A percentile compares a stretch with the other conserved stretches of the same genome.
Conservation (phyloP, 2,888 invertebrate genomes). For the Hypselothyrea guttata region DNA sequence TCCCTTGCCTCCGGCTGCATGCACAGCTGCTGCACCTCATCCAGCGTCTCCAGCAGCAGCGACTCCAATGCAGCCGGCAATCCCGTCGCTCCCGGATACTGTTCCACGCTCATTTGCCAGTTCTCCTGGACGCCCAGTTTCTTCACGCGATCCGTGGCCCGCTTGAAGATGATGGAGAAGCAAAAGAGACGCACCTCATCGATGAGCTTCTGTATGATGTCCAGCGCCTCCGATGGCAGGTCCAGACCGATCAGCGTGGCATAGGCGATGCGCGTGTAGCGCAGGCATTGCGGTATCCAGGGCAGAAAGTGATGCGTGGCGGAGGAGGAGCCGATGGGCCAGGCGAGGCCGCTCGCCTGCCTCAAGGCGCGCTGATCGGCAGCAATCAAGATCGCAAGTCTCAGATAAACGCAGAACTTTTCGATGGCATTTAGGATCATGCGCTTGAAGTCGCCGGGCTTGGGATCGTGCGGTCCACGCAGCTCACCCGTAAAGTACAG, state of each 20-base stretch:
- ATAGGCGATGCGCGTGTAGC: slow-evolving; percentile 91
- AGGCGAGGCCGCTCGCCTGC: slow-evolving; percentile 74
- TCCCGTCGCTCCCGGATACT: slow-evolving; percentile 92
- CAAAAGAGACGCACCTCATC: slow-evolving; percentile 94
- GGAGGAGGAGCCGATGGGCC: slow-evolving; percentile 84
- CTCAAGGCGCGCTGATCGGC: slow-evolving; percentile 83
- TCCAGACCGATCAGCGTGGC: slow-evolving; percentile 91
- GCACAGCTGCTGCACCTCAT: slow-evolving; percentile 87
- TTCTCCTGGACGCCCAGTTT: slow-evolving; percentile 89
- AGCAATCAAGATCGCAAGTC: slow-evolving; percentile 88
- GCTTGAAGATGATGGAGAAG: slow-evolving; percentile 91
- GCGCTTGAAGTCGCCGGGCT: slow-evolving; percentile 90
- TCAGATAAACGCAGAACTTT: slow-evolving; percentile 88
- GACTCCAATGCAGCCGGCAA: slow-evolving; percentile 89
- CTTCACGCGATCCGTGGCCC: slow-evolving; percentile 90
- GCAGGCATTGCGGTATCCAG: slow-evolving; percentile 91
- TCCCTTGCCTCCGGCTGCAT: slow-evolving; percentile 87
- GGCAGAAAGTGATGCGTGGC: slow-evolving; percentile 84
- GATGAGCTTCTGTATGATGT: slow-evolving; percentile 91
- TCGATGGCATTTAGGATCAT: slow-evolving; percentile 91
- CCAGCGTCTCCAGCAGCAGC: slow-evolving; percentile 88
- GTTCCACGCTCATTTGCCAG: slow-evolving; percentile 93
- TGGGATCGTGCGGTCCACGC: slow-evolving; percentile 88
- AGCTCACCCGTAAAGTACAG: slow-evolving; percentile 96
- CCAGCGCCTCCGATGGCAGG: slow-evolving; percentile 93